Evolutionary conservation across 64 coral and sea anemone species (phyloP).

Genomic region (Anthopleura sola): DNA sequence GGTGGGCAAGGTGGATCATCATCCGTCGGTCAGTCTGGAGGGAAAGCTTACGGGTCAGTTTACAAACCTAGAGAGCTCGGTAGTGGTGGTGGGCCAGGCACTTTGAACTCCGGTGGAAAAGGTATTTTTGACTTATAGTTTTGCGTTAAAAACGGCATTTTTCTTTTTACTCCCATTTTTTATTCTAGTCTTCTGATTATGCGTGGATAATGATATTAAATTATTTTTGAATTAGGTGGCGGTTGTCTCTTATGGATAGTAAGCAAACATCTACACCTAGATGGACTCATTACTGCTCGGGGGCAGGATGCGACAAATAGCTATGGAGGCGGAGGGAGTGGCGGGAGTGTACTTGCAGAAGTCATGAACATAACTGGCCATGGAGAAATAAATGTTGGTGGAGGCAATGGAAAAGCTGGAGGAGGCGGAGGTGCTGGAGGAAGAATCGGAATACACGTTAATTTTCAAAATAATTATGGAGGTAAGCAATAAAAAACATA

Average conservation of each 20-base stretch:
- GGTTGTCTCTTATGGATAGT: constrained; percentile 49
- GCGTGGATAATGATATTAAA: no score
- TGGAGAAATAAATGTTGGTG: constrained; percentile 41
- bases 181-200: no score
- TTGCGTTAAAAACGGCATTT: no score
- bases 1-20: constrained; percentile 35
- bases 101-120: constrained; percentile 14
- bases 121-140: constrained; percentile 15
- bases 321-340: constrained; percentile 44
- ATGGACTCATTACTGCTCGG: constrained; percentile 35
- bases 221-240: no score
- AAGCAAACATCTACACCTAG: constrained; percentile 41
- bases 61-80: constrained; percentile 51
- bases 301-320: constrained; percentile 12
- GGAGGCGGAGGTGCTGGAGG: constrained; percentile 50
- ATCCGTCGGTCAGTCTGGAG: not conserved
- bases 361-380: constrained; percentile 51
- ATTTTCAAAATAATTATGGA: constrained; percentile 62
- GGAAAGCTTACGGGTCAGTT: constrained; percentile 44
- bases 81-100: constrained; percentile 35
- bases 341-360: constrained; percentile 45
- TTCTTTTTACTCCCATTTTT: no score
- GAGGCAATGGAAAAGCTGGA: constrained; percentile 3
- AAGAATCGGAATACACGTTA: constrained; percentile 48
- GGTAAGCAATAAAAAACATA: not conserved